Conservation (phyloP, 1,140 invertebrate genomes). For the Pogonomyrmex californicus region DNA sequence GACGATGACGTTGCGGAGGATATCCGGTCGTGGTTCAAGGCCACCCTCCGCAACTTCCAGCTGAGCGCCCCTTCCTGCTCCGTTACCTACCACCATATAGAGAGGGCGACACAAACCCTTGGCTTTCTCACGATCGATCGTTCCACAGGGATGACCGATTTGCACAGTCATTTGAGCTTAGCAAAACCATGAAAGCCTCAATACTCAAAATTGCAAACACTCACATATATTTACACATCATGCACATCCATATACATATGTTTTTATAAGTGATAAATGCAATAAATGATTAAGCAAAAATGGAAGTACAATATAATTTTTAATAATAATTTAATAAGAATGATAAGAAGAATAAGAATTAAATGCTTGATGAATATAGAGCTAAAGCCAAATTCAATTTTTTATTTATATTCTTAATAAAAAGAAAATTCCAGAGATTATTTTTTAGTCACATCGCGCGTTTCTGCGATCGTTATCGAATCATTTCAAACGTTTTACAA, state of each 20-base stretch:
- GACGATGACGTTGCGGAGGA: constrained; percentile 68
- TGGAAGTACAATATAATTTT: background rate
- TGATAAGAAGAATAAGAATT: too few species aligned
- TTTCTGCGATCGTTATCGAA: constrained; percentile 58
- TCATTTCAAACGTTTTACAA: constrained; percentile 75
- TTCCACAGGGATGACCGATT: constrained; percentile 1
- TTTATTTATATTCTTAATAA: background rate
- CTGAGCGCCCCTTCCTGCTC: constrained; percentile 67
- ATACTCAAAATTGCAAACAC: background rate
- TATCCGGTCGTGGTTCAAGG: constrained; percentile 68
- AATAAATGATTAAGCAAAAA: background rate
- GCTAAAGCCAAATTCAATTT: background rate
- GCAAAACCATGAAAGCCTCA: background rate
- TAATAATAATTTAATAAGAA: background rate
- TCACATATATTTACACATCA: background rate
- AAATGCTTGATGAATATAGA: background rate
- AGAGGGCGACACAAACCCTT: constrained; percentile 75
- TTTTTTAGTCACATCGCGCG: constrained; percentile 45
- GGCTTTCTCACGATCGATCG: constrained; percentile 65
- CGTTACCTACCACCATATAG: constrained; percentile 58
- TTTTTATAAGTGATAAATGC: background rate
- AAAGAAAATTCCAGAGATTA: constrained; percentile 69
- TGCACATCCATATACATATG: background rate
- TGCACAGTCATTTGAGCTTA: constrained; percentile 15
- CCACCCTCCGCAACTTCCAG: constrained; percentile 64